Conservation (phyloP, 2,888 invertebrate genomes). For the Octodonta nipae region DNA sequence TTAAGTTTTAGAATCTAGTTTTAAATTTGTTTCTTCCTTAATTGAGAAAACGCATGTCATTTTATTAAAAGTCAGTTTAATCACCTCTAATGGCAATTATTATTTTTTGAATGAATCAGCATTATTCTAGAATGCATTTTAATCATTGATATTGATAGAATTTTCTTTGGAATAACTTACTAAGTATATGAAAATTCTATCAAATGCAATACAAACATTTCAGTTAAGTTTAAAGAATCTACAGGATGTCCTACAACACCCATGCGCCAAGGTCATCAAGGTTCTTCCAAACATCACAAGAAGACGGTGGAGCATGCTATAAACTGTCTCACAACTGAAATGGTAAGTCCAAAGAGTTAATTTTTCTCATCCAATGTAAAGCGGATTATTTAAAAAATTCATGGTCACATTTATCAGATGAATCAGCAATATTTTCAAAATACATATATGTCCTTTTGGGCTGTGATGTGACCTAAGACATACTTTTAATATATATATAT, state of each 20-base stretch:
- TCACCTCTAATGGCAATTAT: too few species aligned
- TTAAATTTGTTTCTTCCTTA: too few species aligned
- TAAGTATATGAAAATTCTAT: too few species aligned
- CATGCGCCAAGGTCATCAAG: conserved; percentile 28
- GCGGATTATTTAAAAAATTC: conserved; percentile 2
- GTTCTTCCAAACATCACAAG: conserved; percentile 38
- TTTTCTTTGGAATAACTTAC: too few species aligned
- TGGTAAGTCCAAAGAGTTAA: conserved; percentile 49
- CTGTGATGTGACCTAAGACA: neutral
- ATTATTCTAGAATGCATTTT: too few species aligned
- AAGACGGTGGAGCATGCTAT: conserved; percentile 58
- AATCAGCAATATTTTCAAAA: neutral
- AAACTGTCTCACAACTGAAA: conserved; percentile 71
- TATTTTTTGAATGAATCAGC: too few species aligned
- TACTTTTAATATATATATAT: neutral
- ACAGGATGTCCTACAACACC: conserved; percentile 52
- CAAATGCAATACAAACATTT: too few species aligned
- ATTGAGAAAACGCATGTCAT: too few species aligned
- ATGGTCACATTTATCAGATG: too few species aligned
- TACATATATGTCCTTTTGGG: neutral
- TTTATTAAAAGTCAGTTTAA: too few species aligned
- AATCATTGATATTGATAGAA: too few species aligned
- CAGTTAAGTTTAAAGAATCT: conserved; percentile 17
- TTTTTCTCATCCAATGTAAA: neutral
- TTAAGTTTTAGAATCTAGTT: too few species aligned